Conservation (phyloP, 2,113 vertebrate species). For the Eudyptes chrysolophus region DNA sequence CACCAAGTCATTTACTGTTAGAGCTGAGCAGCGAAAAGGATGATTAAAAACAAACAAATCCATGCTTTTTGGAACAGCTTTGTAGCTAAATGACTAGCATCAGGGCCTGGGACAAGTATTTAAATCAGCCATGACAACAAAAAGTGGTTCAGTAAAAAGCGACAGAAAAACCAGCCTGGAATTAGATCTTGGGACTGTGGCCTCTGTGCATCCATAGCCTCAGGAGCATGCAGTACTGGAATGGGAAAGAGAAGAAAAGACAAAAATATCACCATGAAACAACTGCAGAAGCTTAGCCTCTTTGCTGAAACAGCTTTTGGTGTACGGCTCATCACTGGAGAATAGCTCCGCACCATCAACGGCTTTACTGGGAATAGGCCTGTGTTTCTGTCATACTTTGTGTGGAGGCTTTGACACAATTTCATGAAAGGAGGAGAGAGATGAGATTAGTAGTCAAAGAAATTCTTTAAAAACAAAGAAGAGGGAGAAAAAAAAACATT, state of each 20-base stretch:
- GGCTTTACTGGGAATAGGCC: background rate
- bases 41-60: background rate
- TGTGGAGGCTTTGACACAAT: background rate
- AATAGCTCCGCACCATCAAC: background rate
- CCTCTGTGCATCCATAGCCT: background rate
- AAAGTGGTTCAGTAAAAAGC: background rate
- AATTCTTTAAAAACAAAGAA: background rate
- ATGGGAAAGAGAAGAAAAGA: background rate
- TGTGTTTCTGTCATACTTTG: background rate
- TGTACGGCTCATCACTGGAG: background rate
- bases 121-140: background rate
- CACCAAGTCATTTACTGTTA: background rate
- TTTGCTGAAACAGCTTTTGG: background rate
- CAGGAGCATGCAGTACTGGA: background rate
- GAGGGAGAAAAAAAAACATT: background rate
- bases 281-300: background rate
- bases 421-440: background rate
- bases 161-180: background rate
- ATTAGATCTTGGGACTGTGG: background rate
- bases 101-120: background rate
- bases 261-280: background rate
- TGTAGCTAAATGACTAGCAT: background rate
- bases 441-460: background rate
- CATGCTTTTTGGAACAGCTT: background rate
- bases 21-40: background rate